Base-by-base conservation (phyloP, 2,888 invertebrate species). In the Corbicula japonica region DNA sequence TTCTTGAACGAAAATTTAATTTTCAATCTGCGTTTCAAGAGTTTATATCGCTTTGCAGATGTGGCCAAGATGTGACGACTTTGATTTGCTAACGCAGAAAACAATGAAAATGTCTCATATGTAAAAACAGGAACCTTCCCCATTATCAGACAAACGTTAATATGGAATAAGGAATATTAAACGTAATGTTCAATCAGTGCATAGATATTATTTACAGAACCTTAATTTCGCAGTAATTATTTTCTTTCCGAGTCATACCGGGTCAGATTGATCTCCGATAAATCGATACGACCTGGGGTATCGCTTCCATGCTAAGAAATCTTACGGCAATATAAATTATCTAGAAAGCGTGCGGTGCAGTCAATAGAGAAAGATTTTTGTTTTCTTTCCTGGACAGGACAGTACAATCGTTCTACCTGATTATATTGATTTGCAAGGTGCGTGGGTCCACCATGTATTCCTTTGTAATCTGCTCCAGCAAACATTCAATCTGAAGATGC, bases 361-460 rank as follows among this genome's bases (percentile, higher is more conserved):
- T 58, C 58, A 38, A 58, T 58, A 54, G 38, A 38, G 58, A 58
- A 34, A 58, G 58, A 26, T 58, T 38, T n/a, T n/a, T n/a, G n/a
- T 38, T 34, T 58, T 58, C 23, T 10, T 58, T 58, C 38, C 23
- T 58, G 32, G n/a, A 21, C 34, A 21, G 58, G 58, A 58, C 58
- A 58, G 38, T 58, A 28, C 5, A 35, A 34, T 23, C 58, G 34
- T 12, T 5, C 34, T 54, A 54, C 54, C 54, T 54, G 54, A 54
- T 10, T 54, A 18, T 4, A 21, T n/a, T n/a, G 48, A 48, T 26
- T 5, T 52, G 10, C 10, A 41, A n/a, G n/a, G n/a, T n/a, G n/a
- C n/a, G n/a, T n/a, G n/a, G n/a, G n/a, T n/a, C n/a, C n/a, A n/a
- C n/a, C n/a, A n/a, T n/a, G n/a, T n/a, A n/a, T n/a, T n/a, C n/a